Evolutionary conservation across 2,113 vertebrate genomes (phyloP), one percentile per base, ranked within the genome.

Genomic region (Hyla sarda): DNA sequence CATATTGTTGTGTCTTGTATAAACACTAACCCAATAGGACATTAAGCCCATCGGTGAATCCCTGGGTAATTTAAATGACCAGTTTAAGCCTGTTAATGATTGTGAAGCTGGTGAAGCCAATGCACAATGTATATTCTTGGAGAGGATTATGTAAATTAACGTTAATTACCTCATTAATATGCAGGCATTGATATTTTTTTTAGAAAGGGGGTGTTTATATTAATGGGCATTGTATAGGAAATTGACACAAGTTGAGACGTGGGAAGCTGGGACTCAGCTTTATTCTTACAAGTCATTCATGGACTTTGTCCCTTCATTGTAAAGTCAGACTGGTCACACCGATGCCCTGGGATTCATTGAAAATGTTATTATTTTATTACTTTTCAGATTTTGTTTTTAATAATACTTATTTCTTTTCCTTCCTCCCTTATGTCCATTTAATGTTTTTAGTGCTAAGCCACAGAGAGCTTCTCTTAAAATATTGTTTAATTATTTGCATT

Each of bases 401-500:
- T 11, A 23, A 11, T 62, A 10, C 3, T 62, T 4, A 37, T 82
- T 25, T 69, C 21, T 50, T 72, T 30, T 67, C 30, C 65, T 82
- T 16, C 12, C 12, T 52, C 60, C 81, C 65, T 82, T 67, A 56
- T n/a, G 47, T 52, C 62, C 17, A 1, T 37, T 69, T 37, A 21
- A 69, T 69, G 65, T 71, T 69, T 71, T n/a, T 3, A n/a, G 23
- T 71, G 48, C 34, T 50, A 34, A 71, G 7, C 62, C 80, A 71
- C 48, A 52, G 47, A n/a, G 67, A 69, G 67, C 48, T 58, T 34
- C 8, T 37, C 30, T 34, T 73, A 73, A 83, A 83, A 83, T 83
- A 73, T 83, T 83, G 82, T 73, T 73, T 72, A n/a, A 73, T 83
- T 83, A 82, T 69, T 82, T 47, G 23, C 37, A 30, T 28, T 47